Percentiles rank a stretch among this genome's conserved stretches.
These are phyloP conservation scores for Diglossa cyanea DNA, from an alignment of 2,797 vertebrate genomes.

Conservation along the genomic window DNA sequence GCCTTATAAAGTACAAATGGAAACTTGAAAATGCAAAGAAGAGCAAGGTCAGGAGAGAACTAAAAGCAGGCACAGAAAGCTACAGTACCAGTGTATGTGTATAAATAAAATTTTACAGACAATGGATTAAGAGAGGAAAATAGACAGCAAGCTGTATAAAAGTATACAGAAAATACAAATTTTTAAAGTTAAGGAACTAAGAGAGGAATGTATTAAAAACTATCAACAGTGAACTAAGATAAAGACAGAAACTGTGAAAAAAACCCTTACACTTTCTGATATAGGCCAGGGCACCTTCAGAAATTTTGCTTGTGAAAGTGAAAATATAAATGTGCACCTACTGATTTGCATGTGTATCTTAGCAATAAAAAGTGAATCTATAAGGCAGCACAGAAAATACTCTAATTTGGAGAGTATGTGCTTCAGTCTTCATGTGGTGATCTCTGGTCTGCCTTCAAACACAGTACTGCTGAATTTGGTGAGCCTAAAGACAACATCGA, in stretches of 20 bases:
- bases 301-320: neutral
- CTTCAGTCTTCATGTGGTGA: rapidly evolving
- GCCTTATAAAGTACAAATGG: neutral
- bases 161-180: neutral
- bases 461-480: neutral
- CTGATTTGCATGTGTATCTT: neutral
- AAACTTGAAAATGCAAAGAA: neutral
- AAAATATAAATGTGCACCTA: neutral
- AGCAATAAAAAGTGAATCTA: neutral
- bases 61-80: neutral
- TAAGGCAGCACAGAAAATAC: neutral
- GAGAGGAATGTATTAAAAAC: neutral
- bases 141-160: neutral
- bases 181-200: neutral
- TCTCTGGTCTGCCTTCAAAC: neutral
- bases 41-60: neutral
- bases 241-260: neutral
- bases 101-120: neutral
- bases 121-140: neutral
- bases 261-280: neutral
- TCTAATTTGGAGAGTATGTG: rapidly evolving
- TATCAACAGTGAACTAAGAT: neutral
- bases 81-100: neutral
- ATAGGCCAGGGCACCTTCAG: neutral
- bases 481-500: neutral